phyloP scores from a whole-genome alignment of 2,113 vertebrate species.

The Apteryx owenii region DNA sequence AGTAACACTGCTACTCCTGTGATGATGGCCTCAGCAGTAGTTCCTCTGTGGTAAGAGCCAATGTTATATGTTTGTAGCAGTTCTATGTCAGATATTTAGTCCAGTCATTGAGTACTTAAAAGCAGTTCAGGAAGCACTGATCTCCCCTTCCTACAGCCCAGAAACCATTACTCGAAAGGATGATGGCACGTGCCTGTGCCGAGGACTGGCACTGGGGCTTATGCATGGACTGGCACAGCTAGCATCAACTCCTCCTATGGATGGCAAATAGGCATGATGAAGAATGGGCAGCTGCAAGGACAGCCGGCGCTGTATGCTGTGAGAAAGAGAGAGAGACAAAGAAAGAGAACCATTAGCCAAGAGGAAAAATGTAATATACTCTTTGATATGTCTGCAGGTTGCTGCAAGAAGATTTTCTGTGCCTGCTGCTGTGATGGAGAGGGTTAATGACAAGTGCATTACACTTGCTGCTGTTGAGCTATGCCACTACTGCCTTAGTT shows the following conservation, averaged over 20 bases:
- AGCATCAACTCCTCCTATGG: constrained; percentile 98
- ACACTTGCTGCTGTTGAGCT: neutral
- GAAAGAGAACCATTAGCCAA: neutral
- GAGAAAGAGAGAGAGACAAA: neutral
- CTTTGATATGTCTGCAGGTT: neutral
- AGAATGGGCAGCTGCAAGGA: constrained; percentile 98
- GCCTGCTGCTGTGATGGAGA: neutral
- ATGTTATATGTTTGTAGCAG: constrained; percentile 70
- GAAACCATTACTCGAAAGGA: constrained; percentile 99
- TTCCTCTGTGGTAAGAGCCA: constrained; percentile 69
- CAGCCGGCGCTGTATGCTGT: constrained; percentile 97
- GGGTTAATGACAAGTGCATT: neutral
- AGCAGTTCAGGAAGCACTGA: constrained; percentile 79
- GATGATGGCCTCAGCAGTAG: constrained; percentile 57
- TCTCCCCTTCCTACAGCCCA: constrained; percentile 87
- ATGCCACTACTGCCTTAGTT: fast-evolving
- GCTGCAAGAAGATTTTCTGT: neutral
- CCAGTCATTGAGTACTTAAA: constrained; percentile 78
- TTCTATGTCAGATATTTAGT: constrained; percentile 75
- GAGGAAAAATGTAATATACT: fast-evolving
- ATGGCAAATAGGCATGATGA: constrained; percentile 97
- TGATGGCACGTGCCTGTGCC: constrained; percentile 97
- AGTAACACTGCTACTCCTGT: constrained; percentile 59
- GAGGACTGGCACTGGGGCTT: constrained; percentile 94
- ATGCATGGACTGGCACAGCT: constrained; percentile 95